A percentile compares a stretch with the other conserved stretches of the same genome.
Evolutionary conservation across 2,888 invertebrate genomes (phyloP).

Genomic region (Tholera decimalis): DNA sequence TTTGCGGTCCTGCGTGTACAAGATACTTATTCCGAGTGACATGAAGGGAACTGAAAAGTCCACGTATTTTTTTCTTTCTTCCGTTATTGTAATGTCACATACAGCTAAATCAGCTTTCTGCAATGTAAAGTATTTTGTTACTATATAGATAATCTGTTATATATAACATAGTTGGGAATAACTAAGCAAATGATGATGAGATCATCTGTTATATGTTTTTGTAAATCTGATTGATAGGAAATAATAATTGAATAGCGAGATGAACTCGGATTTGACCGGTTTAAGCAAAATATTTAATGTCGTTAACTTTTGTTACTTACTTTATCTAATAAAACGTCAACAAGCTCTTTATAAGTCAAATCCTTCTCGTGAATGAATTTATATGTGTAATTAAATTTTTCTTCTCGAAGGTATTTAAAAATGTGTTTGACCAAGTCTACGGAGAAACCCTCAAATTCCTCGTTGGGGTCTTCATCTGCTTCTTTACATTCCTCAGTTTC

Average conservation of each 20-base stretch:
- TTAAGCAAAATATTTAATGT: too few relatives aligned
- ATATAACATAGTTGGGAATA: too few relatives aligned
- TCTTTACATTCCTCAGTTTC: conserved; percentile 69
- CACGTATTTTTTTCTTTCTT: conserved; percentile 96
- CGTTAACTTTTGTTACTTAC: conserved; percentile 69
- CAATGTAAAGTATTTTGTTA: conserved; percentile 26
- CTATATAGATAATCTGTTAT: not conserved
- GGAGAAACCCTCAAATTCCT: conserved; percentile 94
- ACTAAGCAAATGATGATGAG: too few relatives aligned
- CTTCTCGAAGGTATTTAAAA: conserved; percentile 90
- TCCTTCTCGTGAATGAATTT: conserved; percentile 75
- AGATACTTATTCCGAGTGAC: conserved; percentile 97
- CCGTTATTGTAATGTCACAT: conserved; percentile 97
- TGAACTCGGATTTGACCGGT: not conserved
- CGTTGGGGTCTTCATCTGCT: conserved; percentile 89
- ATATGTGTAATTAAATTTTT: conserved; percentile 83
- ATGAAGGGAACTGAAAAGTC: conserved; percentile 99
- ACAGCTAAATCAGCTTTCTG: conserved; percentile 86
- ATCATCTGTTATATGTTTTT: not conserved
- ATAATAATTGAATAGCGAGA: not conserved
- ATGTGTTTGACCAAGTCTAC: conserved; percentile 94
- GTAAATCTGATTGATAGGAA: too few relatives aligned
- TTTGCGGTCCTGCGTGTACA: conserved; percentile 95
- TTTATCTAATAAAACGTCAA: conserved; percentile 84
- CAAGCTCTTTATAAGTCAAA: conserved; percentile 78